A percentile compares a stretch with the other conserved stretches of the same genome.
phyloP scores from a whole-genome alignment of 2,797 vertebrate genomes.

The Eulemur rubriventer region DNA sequence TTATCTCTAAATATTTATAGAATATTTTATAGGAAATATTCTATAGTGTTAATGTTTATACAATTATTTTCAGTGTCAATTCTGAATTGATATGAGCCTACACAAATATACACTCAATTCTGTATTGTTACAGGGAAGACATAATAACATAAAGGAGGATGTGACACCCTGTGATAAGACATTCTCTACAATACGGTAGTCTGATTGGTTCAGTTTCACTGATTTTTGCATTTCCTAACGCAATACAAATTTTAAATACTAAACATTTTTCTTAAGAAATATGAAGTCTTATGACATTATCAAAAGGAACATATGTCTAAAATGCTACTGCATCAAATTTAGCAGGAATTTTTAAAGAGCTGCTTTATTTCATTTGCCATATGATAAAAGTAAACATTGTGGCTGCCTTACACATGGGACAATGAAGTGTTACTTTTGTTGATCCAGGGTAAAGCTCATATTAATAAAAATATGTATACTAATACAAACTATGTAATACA shows the following conservation, averaged over 20 bases:
- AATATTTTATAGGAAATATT: background rate
- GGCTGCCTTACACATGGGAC: background rate
- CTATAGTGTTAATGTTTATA: background rate
- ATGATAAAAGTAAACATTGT: background rate
- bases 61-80: background rate
- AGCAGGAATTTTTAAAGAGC: background rate
- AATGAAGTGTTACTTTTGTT: background rate
- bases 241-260: background rate
- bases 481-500: background rate
- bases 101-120: background rate
- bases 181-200: background rate
- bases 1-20: too few relatives aligned
- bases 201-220: background rate
- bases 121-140: background rate
- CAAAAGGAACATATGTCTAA: background rate
- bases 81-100: background rate
- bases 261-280: background rate
- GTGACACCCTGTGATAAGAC: background rate
- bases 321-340: background rate
- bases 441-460: background rate
- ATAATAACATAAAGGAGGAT: background rate
- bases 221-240: background rate
- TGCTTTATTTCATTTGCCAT: background rate
- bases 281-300: background rate
- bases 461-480: background rate